phyloP scores from a whole-genome alignment of 35 echinoderm and acorn worm species.

The Eucidaris tribuloides region DNA sequence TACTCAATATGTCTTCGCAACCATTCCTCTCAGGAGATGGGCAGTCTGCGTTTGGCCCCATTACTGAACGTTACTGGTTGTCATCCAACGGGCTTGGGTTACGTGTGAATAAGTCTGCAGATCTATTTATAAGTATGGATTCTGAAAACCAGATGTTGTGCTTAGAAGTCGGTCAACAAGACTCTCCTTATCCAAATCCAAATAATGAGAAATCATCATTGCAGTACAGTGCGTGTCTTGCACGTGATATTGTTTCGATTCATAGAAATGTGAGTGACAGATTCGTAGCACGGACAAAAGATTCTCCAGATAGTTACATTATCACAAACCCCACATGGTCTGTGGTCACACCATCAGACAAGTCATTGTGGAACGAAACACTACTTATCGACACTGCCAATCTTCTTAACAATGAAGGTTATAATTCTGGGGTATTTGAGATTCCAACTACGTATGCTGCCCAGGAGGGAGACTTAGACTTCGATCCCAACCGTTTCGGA shows the following conservation, averaged over 20 bases:
- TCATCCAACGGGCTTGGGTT: conserved; percentile 76
- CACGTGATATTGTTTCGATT: conserved; percentile 7
- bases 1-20: conserved; percentile 45
- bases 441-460: conserved; percentile 50
- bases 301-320: not conserved
- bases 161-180: conserved; percentile 17
- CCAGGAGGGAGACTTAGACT: conserved; percentile 69
- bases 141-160: conserved; percentile 11
- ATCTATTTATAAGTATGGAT: conserved; percentile 47
- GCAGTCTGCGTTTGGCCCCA: conserved; percentile 60
- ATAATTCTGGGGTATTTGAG: conserved; percentile 44
- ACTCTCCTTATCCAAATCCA: conserved; percentile 18
- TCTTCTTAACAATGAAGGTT: not conserved
- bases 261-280: conserved; percentile 45
- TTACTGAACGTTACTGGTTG: conserved; percentile 88
- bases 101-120: conserved; percentile 38
- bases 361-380: not conserved
- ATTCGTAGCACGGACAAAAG: not conserved
- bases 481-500: conserved; percentile 50
- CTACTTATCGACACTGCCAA: not conserved
- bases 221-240: conserved; percentile 38
- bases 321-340: conserved; percentile 29
- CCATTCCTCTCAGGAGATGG: conserved; percentile 64
- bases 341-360: not conserved
- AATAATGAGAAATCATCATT: not conserved